Evolutionary conservation across 1,140 invertebrate species (phyloP), one percentile per base, ranked within the genome.

Genomic region (Dendrolimus punctatus): DNA sequence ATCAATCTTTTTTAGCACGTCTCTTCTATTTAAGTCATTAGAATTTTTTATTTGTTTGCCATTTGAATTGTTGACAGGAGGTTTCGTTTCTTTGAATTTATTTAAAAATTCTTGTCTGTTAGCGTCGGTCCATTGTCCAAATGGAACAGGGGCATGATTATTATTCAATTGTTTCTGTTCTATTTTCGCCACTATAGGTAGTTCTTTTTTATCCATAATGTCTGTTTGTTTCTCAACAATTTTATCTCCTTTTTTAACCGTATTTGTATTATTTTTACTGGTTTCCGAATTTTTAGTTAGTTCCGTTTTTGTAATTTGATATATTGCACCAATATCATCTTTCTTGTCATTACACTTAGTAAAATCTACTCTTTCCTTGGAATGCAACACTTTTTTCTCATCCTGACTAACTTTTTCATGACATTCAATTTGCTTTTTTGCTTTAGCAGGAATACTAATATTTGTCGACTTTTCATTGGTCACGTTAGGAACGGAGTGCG

Each of bases 71-170:
- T 56, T 74, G 9, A 68, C 62, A 10, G 76, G 63, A 7, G 79
- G 57, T 67, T 78, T 86, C 6, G 68, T 57, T 71, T 82, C 80
- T 58, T 82, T 83, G 51, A 86, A 77, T 74, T 84, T 84, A 58
- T 83, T 80, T 43, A 86, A 60, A 70, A 83, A 86, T 52, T 77
- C 80, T 68, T 86, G 81, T 49, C 76, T 74, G 49, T 86, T 81
- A 5, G 70, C 80, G 57, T 80, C 78, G 40, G 83, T 86, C 83
- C 83, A 86, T 62, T 79, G 76, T 7, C 83, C 83, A 68, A 86
- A 86, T 38, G 83, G 83, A 46, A 86, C 80, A 50, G 73, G 68
- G 41, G 62, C 58, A 62, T 76, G 67, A 52, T 69, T 72, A 46
- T 64, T 73, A 39, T 60, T 64, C 38, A 70, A 57, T 59, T 79